Percentiles rank a stretch among this genome's conserved stretches.
phyloP scores from a whole-genome alignment of 2,888 invertebrate species.

The Labia minor region DNA sequence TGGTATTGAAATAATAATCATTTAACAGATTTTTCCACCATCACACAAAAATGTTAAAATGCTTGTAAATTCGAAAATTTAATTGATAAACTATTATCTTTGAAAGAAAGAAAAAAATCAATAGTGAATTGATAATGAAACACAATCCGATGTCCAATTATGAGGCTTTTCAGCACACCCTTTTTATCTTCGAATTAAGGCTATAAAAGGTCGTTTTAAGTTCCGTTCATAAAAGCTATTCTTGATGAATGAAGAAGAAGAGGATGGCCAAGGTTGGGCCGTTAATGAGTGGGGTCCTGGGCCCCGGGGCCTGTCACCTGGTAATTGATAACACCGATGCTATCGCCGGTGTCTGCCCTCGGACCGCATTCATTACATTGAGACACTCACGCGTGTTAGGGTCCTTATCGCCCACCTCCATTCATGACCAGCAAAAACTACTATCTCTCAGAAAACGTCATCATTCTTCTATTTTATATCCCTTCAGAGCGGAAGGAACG shows the following conservation, averaged over 20 bases:
- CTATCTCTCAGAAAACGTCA: background rate
- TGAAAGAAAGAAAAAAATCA: background rate
- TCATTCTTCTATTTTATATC: background rate
- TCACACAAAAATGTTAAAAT: no score
- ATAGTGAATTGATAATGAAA: constrained; percentile 3
- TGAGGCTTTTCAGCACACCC: background rate
- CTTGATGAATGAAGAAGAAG: constrained; percentile 8
- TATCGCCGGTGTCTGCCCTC: constrained; percentile 8
- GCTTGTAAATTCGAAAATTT: background rate
- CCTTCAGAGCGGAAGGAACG: background rate
- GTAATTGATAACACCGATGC: background rate
- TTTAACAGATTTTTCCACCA: no score
- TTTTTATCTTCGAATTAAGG: constrained; percentile 13
- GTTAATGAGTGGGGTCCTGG: background rate
- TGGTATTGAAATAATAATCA: no score
- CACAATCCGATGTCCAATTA: background rate
- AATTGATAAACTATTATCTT: background rate
- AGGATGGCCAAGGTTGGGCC: constrained; percentile 2
- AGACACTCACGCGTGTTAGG: constrained; percentile 13
- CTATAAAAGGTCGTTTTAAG: constrained; percentile 1
- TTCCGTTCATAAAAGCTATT: constrained; percentile 1
- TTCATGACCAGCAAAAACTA: constrained; percentile 13
- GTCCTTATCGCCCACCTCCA: constrained; percentile 13
- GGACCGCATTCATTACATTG: constrained; percentile 13
- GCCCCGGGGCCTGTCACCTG: constrained; percentile 7